Evolutionary conservation across 2,888 invertebrate genomes (phyloP).

Genomic region (Gasteruption jaculator): DNA sequence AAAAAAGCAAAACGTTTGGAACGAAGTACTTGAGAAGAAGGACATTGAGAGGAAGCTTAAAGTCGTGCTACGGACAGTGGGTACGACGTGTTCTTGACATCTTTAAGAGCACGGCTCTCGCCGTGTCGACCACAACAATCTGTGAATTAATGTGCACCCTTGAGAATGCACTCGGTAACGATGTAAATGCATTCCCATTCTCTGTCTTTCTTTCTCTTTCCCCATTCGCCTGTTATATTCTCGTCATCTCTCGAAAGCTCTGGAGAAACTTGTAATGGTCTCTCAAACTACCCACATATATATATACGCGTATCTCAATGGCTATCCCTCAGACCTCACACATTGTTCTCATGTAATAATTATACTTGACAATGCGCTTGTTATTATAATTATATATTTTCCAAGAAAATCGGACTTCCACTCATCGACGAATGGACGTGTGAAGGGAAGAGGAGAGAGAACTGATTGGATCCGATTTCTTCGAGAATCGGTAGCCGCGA

Average conservation of each 20-base stretch:
- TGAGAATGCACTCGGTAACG: conserved; percentile 24
- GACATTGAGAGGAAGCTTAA: conserved; percentile 23
- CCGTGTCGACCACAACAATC: conserved; percentile 28
- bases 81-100: conserved; percentile 31
- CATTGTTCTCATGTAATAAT: too few relatives aligned
- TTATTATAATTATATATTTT: too few relatives aligned
- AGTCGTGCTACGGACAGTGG: conserved; percentile 23
- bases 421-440: too few relatives aligned
- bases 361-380: too few relatives aligned
- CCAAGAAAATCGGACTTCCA: too few relatives aligned
- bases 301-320: too few relatives aligned
- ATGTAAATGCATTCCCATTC: conserved; percentile 28
- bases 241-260: conserved; percentile 8
- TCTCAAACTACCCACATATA: too few relatives aligned
- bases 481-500: too few relatives aligned
- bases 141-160: conserved; percentile 33
- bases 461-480: too few relatives aligned
- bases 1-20: too few relatives aligned
- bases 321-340: too few relatives aligned
- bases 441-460: too few relatives aligned
- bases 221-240: background rate
- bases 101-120: conserved; percentile 26
- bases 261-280: conserved; percentile 18
- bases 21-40: conserved; percentile 9
- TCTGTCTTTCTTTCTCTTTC: conserved; percentile 8